Base-by-base conservation (phyloP, 2,888 invertebrate genomes). In the Anticlea derivata region DNA sequence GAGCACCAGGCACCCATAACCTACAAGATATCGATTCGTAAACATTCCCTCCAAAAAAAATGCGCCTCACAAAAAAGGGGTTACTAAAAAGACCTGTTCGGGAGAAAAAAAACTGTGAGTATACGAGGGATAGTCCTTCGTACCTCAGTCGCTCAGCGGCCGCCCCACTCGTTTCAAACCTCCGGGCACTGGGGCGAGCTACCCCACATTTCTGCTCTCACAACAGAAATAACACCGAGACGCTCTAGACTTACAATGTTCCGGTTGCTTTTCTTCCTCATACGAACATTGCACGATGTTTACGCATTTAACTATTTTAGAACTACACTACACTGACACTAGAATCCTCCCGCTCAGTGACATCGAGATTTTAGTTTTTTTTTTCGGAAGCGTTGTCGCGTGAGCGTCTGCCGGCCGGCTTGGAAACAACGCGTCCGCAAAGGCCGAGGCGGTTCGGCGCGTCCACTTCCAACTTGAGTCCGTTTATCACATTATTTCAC, bases 361-460 rank as follows among this genome's bases (percentile, higher is more conserved):
- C 88, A 89, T 88, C 77, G 80, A 79, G 79, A 78, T 73, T 74
- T 74, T 76, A 54, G 60, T 75, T 76, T 81, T 81, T 85, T 81
- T 80, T 81, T 80, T 79, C 74, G 73, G 76, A 71, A 78, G 81
- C 83, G 81, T 77, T 79, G 82, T 83, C 94, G 75, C 94, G 94
- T 75, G 93, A 47, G 93, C 93, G 80, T 82, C 79, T 74, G 80
- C 86, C 92, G 84, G 96, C 96, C 72, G 95, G 95, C 58, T 58
- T 43, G n/a, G 51, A 54, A 55, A 52, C 58, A 51, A 55, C 68
- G 68, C 68, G 69, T 59, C 43, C 65, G 56, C 65, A 56, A 63
- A 93, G 93, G 56, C 93, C 92, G 50, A 48, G 57, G 94, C 93
- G 66, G 84, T 71, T 72, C 75, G 76, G 73, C 92, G 91, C 61